Evolutionary conservation across 2,888 invertebrate species (phyloP), one percentile per base, ranked within the genome.

Genomic region (Cylloceria caligata): DNA sequence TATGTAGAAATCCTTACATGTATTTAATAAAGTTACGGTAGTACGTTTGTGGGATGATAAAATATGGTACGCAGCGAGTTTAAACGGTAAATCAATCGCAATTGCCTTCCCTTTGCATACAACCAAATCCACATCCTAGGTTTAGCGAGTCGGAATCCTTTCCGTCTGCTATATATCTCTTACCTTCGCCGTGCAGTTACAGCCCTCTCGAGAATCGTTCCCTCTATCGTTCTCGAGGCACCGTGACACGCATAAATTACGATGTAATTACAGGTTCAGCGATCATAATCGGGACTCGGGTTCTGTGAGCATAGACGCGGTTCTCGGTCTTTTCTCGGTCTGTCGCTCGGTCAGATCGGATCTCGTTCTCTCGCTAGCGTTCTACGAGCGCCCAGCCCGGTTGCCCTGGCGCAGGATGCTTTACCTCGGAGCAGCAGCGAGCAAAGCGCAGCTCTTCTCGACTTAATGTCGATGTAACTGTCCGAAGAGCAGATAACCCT

Each of bases 161-260:
- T 45, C 45, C 16, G n/a, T 45, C 13, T 45, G 16, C n/a, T 67
- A 76, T 62, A 73, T 73, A 80, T 57, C 62, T 55, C 62, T 64
- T 60, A 69, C 81, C 69, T 64, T 55, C 27, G 55, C 62, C 57
- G 39, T 30, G 64, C 68, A 47, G 68, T 74, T 69, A 39, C 68
- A n/a, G 42, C 55, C 73, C 67, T 68, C 73, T 74, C 75, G 75
- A 52, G 78, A 77, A 84, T 79, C 74, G 80, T 78, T 71, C 74
- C 67, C 64, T 64, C 72, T 78, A 73, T 78, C 81, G 72, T 65
- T 80, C 60, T 83, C 87, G 87, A 83, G 81, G 86, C 87, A 86
- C 90, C 89, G 89, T 91, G 90, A 90, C 90, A 89, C 90, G 90
- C 91, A 91, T 91, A 91, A 91, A 91, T 91, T 90, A 91, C 91